Base-by-base conservation (phyloP, 1,140 invertebrate genomes). In the Lethrus apterus region DNA sequence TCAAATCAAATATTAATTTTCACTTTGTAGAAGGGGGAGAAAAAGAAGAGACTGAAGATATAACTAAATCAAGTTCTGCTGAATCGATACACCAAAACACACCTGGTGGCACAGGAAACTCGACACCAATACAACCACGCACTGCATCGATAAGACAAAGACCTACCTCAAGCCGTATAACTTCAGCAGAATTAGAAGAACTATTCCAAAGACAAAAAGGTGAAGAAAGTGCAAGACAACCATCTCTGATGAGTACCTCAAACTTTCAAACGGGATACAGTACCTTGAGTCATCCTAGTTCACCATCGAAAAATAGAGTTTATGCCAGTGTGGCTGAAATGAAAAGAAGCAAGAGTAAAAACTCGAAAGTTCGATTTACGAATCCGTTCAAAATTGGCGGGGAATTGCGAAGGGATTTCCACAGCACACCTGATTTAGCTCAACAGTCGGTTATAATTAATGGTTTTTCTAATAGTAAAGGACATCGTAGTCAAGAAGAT, bases 241-340 rank as follows among this genome's bases (percentile, higher is more conserved):
- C 71, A 38, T 77, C 77, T 29, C 80, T 84, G 74, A 81, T 83
- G 77, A 83, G 76, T 51, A 79, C 76, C 26, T 83, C 83, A 19
- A 77, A 82, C 46, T 85, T 84, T 73, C 80, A 83, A 61, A 76
- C 75, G 54, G 78, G 76, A 45, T 70, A 67, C 2, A 74, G 71
- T 50, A 50, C 50, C 3, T 13, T 38, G 5, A 57, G 38, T 44
- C 48, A 48, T 42, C 48, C 52, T 2, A 24, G 38, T 19, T 83
- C 82, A 8, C 79, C 81, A 35, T 75, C 79, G 31, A 77, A 79
- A 57, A 77, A 76, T 18, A 74, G 83, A 56, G 90, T 94, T 17
- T 95, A 94, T 69, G 86, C 89, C 31, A 94, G 90, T 65, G 90
- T 95, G 35, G 88, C 91, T 0, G 90, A 94, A 68, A 95, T 95